Conservation (phyloP, 2,888 invertebrate species). For the Ormyrus labotus region DNA sequence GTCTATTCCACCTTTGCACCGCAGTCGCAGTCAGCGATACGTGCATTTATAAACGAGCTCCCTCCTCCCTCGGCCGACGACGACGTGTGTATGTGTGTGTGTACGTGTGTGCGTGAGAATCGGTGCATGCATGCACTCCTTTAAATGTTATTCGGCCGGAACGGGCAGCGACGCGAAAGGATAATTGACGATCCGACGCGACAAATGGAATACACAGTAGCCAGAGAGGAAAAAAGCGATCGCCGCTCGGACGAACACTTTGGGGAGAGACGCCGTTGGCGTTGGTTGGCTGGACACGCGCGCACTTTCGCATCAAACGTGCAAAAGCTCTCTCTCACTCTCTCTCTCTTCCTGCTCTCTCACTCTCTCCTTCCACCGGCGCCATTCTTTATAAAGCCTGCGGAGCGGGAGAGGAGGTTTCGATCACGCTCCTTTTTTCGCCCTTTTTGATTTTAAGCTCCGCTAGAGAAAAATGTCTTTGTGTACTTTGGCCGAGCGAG, state of each 20-base stretch:
- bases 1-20: constrained; percentile 11
- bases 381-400: constrained; percentile 7
- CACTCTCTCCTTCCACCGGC: neutral
- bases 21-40: constrained; percentile 18
- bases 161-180: constrained; percentile 65
- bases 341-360: constrained; percentile 27
- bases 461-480: constrained; percentile 40
- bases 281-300: constrained; percentile 24
- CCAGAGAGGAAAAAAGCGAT: constrained; percentile 45
- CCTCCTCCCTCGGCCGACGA: too few species aligned
- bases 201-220: constrained; percentile 64
- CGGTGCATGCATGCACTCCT: constrained; percentile 50
- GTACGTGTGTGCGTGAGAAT: constrained; percentile 4
- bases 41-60: constrained; percentile 46
- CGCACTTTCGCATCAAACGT: constrained; percentile 50
- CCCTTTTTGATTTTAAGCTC: constrained; percentile 36
- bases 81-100: neutral
- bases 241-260: constrained; percentile 57
- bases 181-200: constrained; percentile 65
- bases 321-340: constrained; percentile 52
- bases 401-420: constrained; percentile 20
- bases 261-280: constrained; percentile 21
- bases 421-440: constrained; percentile 23
- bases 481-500: constrained; percentile 18
- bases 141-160: constrained; percentile 64